Base-by-base conservation (phyloP, 2,888 invertebrate species). In the Palloptera scutellata region DNA sequence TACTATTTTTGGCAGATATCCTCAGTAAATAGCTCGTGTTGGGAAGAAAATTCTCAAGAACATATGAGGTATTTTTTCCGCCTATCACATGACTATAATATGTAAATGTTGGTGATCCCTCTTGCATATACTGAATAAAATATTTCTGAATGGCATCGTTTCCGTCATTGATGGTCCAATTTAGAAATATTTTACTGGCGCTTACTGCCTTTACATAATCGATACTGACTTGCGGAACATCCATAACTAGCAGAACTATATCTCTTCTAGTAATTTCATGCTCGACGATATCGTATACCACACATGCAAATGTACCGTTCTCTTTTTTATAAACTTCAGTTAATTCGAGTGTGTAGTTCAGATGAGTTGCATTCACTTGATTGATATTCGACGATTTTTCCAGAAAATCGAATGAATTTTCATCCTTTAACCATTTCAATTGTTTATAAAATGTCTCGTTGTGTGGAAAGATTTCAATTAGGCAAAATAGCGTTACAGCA, bases 161-260 rank as follows among this genome's bases (percentile, higher is more conserved):
- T 70, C 92, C 92, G 69, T 91, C 88, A 68, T 90, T 89, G 0
- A 93, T 88, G 0, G 93, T 94, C 94, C 95, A 95, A 79, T 94
- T 94, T 1, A 95, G 81, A 82, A 89, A 95, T 55, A 95, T 89
- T 81, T 91, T 90, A 9, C 89, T 88, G 0, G 90, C 89, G 62
- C 91, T 93, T 17, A 95, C 92, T 0, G 92, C 89, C 81, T 92
- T 92, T 0, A 91, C 89, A 68, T 89, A 89, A 76, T 92, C 91
- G 71, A 94, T 89, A 60, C 86, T 87, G 1, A 94, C 87, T 80
- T 89, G 88, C 0, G 95, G 94, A 67, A 88, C 88, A 74, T 91
- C 91, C 73, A 90, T 86, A 0, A 94, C 91, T 51, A 88, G 85
- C 0, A 92, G 77, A 3, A 84, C 89, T 51, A 83, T 82, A 65